Conservation (phyloP, 2,888 invertebrate species). For the Erynnis tages region DNA sequence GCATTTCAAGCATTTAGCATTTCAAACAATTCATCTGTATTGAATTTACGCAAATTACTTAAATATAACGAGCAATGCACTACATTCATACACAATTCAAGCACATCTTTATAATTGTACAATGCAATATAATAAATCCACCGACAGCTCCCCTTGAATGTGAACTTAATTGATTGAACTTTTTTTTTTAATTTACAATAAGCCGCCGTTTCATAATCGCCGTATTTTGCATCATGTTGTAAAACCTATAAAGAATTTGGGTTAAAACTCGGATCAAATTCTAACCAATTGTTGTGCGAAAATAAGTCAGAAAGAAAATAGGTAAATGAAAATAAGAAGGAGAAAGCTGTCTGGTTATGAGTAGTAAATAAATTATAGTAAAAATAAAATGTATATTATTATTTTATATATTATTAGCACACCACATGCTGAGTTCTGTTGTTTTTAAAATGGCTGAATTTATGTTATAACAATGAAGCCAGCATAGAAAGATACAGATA, state of each 20-base stretch:
- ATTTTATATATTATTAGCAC: conserved; percentile 8
- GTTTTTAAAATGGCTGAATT: conserved; percentile 32
- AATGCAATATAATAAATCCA: not conserved
- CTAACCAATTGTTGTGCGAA: too few species aligned
- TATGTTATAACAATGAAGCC: conserved; percentile 27
- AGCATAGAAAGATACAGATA: not conserved
- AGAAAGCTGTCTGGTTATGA: conserved; percentile 1
- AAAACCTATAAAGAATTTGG: too few species aligned
- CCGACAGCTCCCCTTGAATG: conserved; percentile 8
- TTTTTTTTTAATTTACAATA: not conserved
- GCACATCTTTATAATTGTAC: not conserved
- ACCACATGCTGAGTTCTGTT: conserved; percentile 16
- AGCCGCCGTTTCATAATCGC: not conserved
- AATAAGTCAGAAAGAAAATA: not conserved
- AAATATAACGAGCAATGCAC: not conserved
- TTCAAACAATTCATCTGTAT: not conserved
- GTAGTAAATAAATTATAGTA: not conserved
- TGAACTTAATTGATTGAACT: too few species aligned
- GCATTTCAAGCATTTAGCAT: conserved; percentile 17
- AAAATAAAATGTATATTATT: not conserved
- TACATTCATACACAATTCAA: conserved; percentile 13
- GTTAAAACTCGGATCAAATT: too few species aligned
- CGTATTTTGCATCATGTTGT: too few species aligned
- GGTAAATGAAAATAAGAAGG: not conserved
- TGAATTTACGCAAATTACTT: not conserved